Base-by-base conservation (phyloP, 2,113 vertebrate species). In the Dicrurus megarhynchus region DNA sequence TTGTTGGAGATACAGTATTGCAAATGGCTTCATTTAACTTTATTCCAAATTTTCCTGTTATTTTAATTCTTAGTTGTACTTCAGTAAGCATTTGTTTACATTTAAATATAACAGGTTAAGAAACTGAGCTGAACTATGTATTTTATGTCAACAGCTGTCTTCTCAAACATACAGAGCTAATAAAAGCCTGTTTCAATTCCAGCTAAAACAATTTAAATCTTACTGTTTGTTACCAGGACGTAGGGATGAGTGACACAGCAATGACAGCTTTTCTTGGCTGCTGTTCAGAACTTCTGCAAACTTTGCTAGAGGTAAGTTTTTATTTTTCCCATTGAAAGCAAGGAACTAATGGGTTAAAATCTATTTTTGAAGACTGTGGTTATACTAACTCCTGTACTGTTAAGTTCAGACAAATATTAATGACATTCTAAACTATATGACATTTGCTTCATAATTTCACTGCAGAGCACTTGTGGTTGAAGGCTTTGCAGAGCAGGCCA, bases 161-260 rank as follows among this genome's bases (percentile, higher is more conserved):
- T 76, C 49, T 89, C 13, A 76, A 55, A 75, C 9, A 10, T 41
- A 18, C 14, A 68, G 33, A 60, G 37, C 19, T 89, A 65, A 71
- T 84, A 86, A 78, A 94, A 86, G 26, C 26, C 65, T 52, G 50
- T 57, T 93, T 89, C 37, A 69, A 10, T 88, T 91, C 42, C 39
- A 85, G 17, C 64, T 88, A 76, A 71, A 95, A 70, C 50, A n/a
- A 71, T 67, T 94, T 71, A 49, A 91, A 35, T 88, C n/a, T 3
- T 42, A 13, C 67, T 94, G 30, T 93, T 73, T 88, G 46, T 93
- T 93, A 89, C 87, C 88, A 99, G 99, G 99, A 99, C 1, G 98
- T 99, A 3, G 99, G 99, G 20, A 99, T 99, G 99, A 98, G 99
- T 27, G 99, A 99, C 92, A 97, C 95, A 10, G 99, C 99, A 8